Conservation (phyloP, 2,113 vertebrate species). For the Percina caprodes region DNA sequence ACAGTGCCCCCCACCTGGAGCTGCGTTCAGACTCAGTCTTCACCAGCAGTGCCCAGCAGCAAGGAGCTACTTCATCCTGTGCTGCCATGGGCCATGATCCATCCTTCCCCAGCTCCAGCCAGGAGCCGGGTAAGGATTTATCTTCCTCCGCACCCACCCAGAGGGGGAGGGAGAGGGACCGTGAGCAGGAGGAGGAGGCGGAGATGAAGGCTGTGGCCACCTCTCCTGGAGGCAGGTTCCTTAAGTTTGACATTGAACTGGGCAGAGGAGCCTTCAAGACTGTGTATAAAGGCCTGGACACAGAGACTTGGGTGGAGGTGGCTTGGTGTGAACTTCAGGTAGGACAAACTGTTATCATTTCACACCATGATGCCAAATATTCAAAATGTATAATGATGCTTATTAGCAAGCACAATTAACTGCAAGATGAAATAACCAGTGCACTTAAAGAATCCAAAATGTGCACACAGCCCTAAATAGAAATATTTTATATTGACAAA, state of each 20-base stretch:
- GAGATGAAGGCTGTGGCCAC: slow-evolving; percentile 98
- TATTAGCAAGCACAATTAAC: neutral
- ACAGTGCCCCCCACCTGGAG: slow-evolving; percentile 78
- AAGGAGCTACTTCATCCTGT: slow-evolving; percentile 58
- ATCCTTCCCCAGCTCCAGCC: slow-evolving; percentile 45
- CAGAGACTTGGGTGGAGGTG: slow-evolving; percentile 96
- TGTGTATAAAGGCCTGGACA: slow-evolving; percentile 95
- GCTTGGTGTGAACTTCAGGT: slow-evolving; percentile 98
- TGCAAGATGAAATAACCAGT: neutral
- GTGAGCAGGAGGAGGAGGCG: slow-evolving; percentile 92
- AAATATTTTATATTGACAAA: slow-evolving; percentile 10
- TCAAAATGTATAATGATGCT: neutral
- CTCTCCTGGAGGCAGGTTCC: slow-evolving; percentile 91
- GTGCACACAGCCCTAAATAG: neutral
- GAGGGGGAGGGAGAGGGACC: slow-evolving; percentile 84
- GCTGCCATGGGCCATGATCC: slow-evolving; percentile 68
- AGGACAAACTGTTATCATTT: slow-evolving; percentile 51
- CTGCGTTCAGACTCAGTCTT: slow-evolving; percentile 81
- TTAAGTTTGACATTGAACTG: slow-evolving; percentile 95
- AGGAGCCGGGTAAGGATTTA: slow-evolving; percentile 72
- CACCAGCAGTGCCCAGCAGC: slow-evolving; percentile 64
- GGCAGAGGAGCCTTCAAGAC: slow-evolving; percentile 96
- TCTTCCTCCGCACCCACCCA: slow-evolving; percentile 60
- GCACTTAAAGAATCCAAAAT: neutral
- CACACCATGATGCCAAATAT: neutral